Conservation (phyloP, 1,140 invertebrate species). For the Penaeus vannamei region DNA sequence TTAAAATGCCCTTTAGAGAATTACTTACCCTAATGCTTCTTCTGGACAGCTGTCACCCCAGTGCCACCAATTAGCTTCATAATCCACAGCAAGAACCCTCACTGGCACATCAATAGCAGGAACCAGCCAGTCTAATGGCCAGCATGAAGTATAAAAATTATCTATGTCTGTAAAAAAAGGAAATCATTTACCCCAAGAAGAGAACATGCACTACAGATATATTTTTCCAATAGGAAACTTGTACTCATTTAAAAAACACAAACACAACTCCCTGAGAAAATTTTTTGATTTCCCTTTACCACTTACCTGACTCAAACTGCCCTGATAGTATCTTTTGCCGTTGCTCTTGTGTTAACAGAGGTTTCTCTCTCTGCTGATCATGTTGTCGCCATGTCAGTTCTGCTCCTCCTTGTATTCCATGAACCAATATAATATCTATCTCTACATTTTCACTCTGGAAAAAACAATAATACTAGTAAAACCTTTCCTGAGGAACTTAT, state of each 20-base stretch:
- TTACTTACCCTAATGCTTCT: conserved; percentile 42
- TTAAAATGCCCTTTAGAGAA: background rate
- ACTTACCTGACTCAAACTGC: background rate
- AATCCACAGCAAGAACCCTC: conserved; percentile 55
- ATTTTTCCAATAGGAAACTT: no score
- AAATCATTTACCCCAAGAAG: background rate
- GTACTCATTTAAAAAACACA: background rate
- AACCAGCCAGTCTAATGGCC: conserved; percentile 59
- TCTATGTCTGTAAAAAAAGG: conserved; percentile 30
- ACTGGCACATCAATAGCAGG: conserved; percentile 41
- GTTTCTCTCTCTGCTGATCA: conserved; percentile 17
- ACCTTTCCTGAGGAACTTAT: background rate
- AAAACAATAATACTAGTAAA: background rate
- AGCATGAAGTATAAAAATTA: conserved; percentile 49
- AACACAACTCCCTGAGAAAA: background rate
- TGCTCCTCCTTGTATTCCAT: conserved; percentile 57
- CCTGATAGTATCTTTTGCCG: conserved; percentile 10
- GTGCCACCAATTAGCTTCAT: conserved; percentile 24
- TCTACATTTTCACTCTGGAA: conserved; percentile 19
- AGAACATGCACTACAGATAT: background rate
- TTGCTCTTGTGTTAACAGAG: conserved; percentile 39
- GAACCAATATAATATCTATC: conserved; percentile 54
- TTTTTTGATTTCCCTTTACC: background rate
- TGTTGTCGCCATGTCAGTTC: conserved; percentile 56
- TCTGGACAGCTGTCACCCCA: conserved; percentile 6